Evolutionary conservation across 64 coral and sea anemone species (phyloP), one percentile per base, ranked within the genome.

Genomic region (Catalaphyllia jardinei): DNA sequence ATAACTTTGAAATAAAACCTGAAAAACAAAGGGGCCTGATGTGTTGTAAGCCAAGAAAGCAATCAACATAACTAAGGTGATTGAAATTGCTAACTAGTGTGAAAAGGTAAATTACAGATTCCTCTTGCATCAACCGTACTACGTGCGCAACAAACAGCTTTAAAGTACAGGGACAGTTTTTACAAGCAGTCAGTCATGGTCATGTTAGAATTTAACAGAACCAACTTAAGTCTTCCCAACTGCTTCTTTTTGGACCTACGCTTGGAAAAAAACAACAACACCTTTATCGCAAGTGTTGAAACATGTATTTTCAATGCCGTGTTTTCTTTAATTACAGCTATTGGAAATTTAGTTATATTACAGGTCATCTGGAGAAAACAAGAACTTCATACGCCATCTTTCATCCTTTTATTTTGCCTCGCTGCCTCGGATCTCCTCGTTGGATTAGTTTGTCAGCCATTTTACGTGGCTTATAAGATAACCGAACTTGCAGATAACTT

Each of bases 341-440:
- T 57, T 0, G 77, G 39, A 10, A 89, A 89, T 89, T 60, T 11
- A 29, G 2, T 89, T 28, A 50, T 89, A 4, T 2, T 89, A 11
- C 51, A 54, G 0, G 77, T 77, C 3, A 81, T 89, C 8, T 25
- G 60, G 15, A 76, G 49, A 31, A 67, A 29, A 7, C 59, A 55
- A 9, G 27, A 80, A 8, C 62, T 89, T 4, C 76, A 73, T 18
- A 55, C 88, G 10, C 88, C 88, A 55, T 89, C 88, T n/a, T 79
- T 79, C 55, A 49, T 52, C 6, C 67, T 89, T 49, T 30, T 89
- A 4, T 72, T 29, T 33, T 71, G 60, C 12, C 63, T 80, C 12
- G 88, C 88, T 5, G 63, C 50, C 4, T 65, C 88, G 19, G 88
- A 89, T 59, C 38, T 89, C 60, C 20, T 89, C 11, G 63, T 89